Conservation (phyloP, 2,888 invertebrate genomes). For the Meteorus cinctellus region DNA sequence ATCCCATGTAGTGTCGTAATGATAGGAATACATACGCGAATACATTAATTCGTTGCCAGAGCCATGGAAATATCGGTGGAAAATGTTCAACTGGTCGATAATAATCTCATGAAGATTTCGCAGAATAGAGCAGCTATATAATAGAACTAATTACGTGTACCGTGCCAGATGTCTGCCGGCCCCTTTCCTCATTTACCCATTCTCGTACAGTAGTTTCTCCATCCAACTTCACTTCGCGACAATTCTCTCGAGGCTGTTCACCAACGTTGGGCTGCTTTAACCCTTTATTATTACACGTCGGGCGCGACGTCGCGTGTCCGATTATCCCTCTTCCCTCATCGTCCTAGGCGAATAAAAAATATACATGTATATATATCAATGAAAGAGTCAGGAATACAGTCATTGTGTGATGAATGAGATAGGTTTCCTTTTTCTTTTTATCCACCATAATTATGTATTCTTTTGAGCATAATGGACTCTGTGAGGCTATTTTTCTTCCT, state of each 20-base stretch:
- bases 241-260: background rate
- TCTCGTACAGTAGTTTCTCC: background rate
- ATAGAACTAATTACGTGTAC: slow-evolving; percentile 67
- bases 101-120: slow-evolving; percentile 62
- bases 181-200: background rate
- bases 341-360: background rate
- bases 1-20: background rate
- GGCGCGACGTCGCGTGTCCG: background rate
- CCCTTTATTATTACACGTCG: background rate
- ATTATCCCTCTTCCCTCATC: background rate
- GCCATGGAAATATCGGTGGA: background rate
- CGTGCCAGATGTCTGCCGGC: slow-evolving; percentile 48
- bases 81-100: slow-evolving; percentile 58
- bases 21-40: no score
- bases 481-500: background rate
- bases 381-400: background rate
- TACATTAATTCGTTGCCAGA: background rate
- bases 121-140: slow-evolving; percentile 62
- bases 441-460: background rate
- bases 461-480: background rate
- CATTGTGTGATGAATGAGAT: background rate
- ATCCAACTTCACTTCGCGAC: background rate
- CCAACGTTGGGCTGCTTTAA: background rate
- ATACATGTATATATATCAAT: background rate
- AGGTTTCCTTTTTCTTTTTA: background rate